Base-by-base conservation (phyloP, 1,140 invertebrate species). In the Drosophila repleta region DNA sequence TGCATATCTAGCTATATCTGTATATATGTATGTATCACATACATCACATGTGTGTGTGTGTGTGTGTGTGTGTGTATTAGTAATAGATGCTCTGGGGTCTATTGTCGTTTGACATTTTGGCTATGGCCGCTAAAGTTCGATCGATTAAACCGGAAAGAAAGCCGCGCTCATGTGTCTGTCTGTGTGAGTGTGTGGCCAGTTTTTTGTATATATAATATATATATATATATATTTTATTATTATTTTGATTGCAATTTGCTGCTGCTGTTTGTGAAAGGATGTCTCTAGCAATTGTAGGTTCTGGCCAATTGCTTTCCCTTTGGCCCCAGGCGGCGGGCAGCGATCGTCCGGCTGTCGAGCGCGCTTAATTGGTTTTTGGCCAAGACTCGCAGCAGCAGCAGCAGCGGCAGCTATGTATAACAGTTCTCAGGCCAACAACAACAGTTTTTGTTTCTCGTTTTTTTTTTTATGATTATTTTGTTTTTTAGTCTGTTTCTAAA, bases 401-500 rank as follows among this genome's bases (percentile, higher is more conserved):
- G 49, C 43, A 60, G 29, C 52, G 7, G 7, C 29, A 32, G 5
- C 8, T 70, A 70, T 72, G 68, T 72, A 75, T 66, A 75, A 75
- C 73, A 75, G 68, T 71, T 75, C 73, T 72, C 62, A 39, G 66
- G 2, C 49, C 17, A 53, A 6, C 48, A 52, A 10, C 49, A 64
- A 21, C 51, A 49, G 24, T 53, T 58, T 65, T 72, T 61, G 13
- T 8, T 8, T 13, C 8, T 13, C 7, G 0, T 39, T 39, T 39
- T n/a, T 8, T 3, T 15, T 7, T 15, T 15, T 41, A 4, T 41
- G 4, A 6, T 17, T 43, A 15, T 43, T 43, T 43, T 43, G n/a
- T n/a, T 53, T 66, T 65, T 72, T 72, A 67, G 69, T 67, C 48
- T 61, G 63, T 61, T 61, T 67, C 64, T 74, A 76, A 76, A 76